A percentile compares a stretch with the other conserved stretches of the same genome.
Evolutionary conservation across 2,113 vertebrate genomes (phyloP).

Genomic region (Sinocyclocheilus maitianheensis): DNA sequence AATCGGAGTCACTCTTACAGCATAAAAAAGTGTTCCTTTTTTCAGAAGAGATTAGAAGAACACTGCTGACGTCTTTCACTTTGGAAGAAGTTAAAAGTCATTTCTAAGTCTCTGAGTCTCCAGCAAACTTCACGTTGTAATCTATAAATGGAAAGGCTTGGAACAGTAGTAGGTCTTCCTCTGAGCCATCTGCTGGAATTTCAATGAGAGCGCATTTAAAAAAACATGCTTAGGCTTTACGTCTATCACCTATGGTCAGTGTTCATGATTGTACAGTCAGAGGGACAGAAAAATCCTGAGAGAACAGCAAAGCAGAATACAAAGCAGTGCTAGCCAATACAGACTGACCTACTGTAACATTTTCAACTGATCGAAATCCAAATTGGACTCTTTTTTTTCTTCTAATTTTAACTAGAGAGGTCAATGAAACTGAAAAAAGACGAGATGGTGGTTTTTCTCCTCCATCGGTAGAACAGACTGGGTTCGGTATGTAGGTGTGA

Average conservation of each 20-base stretch:
- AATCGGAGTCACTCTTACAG: not conserved
- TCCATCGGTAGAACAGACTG: not conserved
- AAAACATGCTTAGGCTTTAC: not conserved
- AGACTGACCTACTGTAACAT: not conserved
- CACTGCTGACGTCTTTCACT: not conserved
- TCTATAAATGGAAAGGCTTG: conserved; percentile 30
- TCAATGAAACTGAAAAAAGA: not conserved
- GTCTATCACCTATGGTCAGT: not conserved
- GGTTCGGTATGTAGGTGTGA: not conserved
- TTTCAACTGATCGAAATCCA: not conserved
- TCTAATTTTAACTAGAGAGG: not conserved
- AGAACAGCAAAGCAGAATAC: not conserved
- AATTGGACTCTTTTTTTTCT: not conserved
- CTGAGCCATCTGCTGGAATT: not conserved
- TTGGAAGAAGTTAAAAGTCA: conserved; percentile 4
- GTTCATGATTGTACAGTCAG: not conserved
- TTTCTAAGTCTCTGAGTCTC: conserved; percentile 4
- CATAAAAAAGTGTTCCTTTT: not conserved
- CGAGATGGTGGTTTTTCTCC: not conserved
- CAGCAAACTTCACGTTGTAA: conserved; percentile 1
- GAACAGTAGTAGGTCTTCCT: conserved; percentile 19
- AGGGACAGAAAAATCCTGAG: not conserved
- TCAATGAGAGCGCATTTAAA: conserved; percentile 33
- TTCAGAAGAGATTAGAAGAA: not conserved
- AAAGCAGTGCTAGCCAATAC: not conserved